Evolutionary conservation across 1,140 invertebrate species (phyloP), one percentile per base, ranked within the genome.

Genomic region (Agraylea sexmaculata): DNA sequence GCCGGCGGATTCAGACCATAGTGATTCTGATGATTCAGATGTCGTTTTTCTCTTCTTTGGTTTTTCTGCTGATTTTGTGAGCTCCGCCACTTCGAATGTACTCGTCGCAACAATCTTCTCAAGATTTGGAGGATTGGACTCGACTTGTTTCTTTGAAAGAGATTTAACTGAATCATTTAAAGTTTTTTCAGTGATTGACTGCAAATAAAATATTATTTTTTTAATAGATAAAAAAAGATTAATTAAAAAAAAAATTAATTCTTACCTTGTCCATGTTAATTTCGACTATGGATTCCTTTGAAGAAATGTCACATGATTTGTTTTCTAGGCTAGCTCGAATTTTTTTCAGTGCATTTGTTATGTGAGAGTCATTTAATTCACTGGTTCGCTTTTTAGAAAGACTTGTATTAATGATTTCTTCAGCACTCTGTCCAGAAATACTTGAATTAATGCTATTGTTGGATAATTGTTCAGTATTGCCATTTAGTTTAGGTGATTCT

Each of bases 1-100:
- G 25, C 39, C 39, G 6, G 39, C 39, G 4, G 30, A 17, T 7
- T 25, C 15, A 1, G 39, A 34, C 15, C 39, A 41, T 5, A 2
- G 21, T 11, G 19, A 4, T n/a, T 23, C 13, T 4, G 4, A n/a
- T n/a, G n/a, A n/a, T n/a, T n/a, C n/a, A n/a, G n/a, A n/a, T n/a
- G n/a, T n/a, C n/a, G n/a, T n/a, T n/a, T n/a, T n/a, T n/a, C n/a
- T n/a, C n/a, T n/a, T n/a, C n/a, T n/a, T n/a, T n/a, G n/a, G n/a
- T n/a, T n/a, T n/a, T n/a, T n/a, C 27, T 3, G 3, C 13, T 17
- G 23, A 25, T 25, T 39, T 8, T 12, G 25, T 1, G 6, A 34
- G 21, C 17, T 41, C 30, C 1, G 34, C 39, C 18, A 20, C n/a
- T 8, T 34, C 33, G 2, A 25, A 11, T 5, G 39, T 34, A 18